phyloP scores from a whole-genome alignment of 2,797 vertebrate species.

The Macrochelys suwanniensis region DNA sequence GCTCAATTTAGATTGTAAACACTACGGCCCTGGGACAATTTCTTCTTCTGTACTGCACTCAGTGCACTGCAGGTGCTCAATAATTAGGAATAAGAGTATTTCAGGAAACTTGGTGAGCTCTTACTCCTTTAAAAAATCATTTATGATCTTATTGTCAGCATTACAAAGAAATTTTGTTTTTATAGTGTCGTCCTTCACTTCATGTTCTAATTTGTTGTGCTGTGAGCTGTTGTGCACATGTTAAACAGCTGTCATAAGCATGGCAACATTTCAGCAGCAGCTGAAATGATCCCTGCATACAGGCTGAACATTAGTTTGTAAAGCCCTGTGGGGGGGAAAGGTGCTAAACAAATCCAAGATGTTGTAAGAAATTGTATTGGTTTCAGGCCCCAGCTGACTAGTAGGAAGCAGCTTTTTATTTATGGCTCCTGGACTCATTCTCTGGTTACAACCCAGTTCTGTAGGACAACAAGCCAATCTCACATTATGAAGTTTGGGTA shows the following conservation, averaged over 20 bases:
- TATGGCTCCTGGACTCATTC: neutral
- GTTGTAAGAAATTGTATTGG: neutral
- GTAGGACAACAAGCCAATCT: neutral
- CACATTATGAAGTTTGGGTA: neutral
- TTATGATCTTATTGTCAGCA: neutral
- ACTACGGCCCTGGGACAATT: neutral
- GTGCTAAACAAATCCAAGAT: neutral
- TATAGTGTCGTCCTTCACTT: neutral
- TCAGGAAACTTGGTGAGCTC: neutral
- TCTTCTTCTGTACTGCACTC: neutral
- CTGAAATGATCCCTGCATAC: neutral
- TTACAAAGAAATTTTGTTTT: neutral
- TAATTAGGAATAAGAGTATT: neutral
- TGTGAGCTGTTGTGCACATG: neutral
- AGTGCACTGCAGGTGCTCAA: neutral
- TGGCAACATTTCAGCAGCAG: neutral
- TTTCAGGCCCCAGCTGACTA: neutral
- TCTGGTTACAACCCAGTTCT: slow-evolving; percentile 12
- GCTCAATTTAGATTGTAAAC: neutral
- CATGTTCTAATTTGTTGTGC: neutral
- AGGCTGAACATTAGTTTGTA: neutral
- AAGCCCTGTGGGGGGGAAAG: neutral
- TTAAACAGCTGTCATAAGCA: neutral
- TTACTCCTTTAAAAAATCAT: neutral
- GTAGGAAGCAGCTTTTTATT: neutral